Base-by-base conservation (phyloP, 2,888 invertebrate genomes). In the Leptinotarsa haldemani region DNA sequence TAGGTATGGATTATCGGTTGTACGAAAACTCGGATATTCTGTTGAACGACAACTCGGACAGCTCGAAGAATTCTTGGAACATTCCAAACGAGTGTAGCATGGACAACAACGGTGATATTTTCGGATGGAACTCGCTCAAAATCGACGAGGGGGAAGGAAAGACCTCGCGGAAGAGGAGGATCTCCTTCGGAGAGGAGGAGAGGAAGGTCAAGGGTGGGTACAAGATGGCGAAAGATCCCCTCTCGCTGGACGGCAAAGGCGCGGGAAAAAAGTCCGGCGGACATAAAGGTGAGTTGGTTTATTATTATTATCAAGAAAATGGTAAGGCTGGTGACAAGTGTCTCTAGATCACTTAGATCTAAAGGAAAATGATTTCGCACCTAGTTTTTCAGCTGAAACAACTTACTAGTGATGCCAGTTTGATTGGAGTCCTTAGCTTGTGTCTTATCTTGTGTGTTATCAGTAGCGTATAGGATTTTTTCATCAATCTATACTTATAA, bases 1-100 rank as follows among this genome's bases (percentile, higher is more conserved):
- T 56, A 83, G 86, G 83, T 87, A 88, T 88, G 88, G 88, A 87
- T 85, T 88, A 85, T 83, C 85, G 87, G 84, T 81, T 88, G 70
- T 87, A 86, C 78, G 86, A 83, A 67, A 83, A 83, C 73, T 76
- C 84, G 65, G 83, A 85, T 74, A 80, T 84, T 77, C 79, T 86
- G 77, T 78, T 85, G 79, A 84, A 83, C 80, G 85, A 80, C 20
- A 81, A 79, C 68, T 82, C 83, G 63, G 80, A 81, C 69, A 81
- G 80, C 69, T 82, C 84, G 52, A 85, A 85, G 80, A 83, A 81
- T 68, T 82, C 84, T 70, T 87, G 87, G 87, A 83, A 83, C 73
- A 80, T 86, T 61, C 79, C 82, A 52, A 82, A 79, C 75, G 84
- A 84, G 69, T 81, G 80, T 78, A 83, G 81, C 71, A 86, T 85